Percentiles rank a stretch among this genome's conserved stretches.
phyloP scores from a whole-genome alignment of 1,140 invertebrate species.

The Steinernema khuongi region DNA sequence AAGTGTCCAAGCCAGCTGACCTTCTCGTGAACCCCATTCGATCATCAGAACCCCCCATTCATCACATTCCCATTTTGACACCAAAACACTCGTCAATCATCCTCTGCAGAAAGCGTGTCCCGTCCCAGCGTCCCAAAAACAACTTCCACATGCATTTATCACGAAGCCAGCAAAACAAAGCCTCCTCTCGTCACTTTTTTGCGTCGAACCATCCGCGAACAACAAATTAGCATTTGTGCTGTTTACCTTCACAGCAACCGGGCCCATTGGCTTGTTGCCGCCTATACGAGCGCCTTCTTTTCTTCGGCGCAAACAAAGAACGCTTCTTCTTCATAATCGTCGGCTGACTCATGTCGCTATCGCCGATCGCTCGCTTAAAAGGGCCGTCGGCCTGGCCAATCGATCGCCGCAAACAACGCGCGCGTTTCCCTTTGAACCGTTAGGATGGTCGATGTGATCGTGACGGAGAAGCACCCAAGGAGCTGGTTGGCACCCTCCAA shows the following conservation, averaged over 20 bases:
- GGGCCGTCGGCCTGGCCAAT: neutral
- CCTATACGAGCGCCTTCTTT: neutral
- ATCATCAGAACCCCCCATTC: too few species aligned
- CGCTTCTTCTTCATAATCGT: neutral
- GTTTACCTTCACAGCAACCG: conserved; percentile 8
- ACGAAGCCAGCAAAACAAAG: neutral
- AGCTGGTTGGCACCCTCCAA: too few species aligned
- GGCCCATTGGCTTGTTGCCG: neutral
- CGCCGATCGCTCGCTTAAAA: neutral
- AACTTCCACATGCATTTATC: neutral
- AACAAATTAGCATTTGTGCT: conserved; percentile 7
- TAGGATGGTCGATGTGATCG: neutral
- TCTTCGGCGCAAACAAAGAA: neutral
- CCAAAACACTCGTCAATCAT: too few species aligned
- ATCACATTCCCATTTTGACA: too few species aligned
- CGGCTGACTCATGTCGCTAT: neutral
- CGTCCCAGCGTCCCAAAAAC: too few species aligned
- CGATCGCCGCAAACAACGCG: neutral
- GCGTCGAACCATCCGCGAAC: neutral
- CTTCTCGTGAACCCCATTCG: too few species aligned
- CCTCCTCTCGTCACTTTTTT: neutral
- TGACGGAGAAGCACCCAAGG: too few species aligned
- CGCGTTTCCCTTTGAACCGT: neutral
- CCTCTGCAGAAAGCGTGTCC: too few species aligned
- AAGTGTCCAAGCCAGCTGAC: too few species aligned